A percentile compares a stretch with the other conserved stretches of the same genome.
Evolutionary conservation across 2,113 vertebrate species (phyloP).

Genomic region (Ammospiza nelsoni): DNA sequence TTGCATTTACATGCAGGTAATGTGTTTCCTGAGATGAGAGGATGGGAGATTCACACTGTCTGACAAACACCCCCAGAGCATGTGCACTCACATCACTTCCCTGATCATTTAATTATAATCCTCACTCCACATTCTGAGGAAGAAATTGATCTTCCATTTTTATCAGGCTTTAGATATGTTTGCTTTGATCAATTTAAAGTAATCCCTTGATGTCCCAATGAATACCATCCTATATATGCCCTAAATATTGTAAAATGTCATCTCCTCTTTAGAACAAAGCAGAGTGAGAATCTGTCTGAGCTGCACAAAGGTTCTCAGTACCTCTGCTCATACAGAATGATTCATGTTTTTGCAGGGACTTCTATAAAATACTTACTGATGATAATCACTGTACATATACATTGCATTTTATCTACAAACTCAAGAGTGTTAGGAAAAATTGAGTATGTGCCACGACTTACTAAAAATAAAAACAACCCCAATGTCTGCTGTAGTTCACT

Average conservation of each 20-base stretch:
- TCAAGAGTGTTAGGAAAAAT: neutral
- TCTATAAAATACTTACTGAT: neutral
- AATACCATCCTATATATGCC: neutral
- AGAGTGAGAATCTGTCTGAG: neutral
- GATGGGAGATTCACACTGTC: neutral
- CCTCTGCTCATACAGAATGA: neutral
- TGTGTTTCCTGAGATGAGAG: slow-evolving; percentile 6
- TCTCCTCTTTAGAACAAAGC: neutral
- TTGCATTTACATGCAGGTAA: slow-evolving; percentile 26
- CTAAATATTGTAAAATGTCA: neutral
- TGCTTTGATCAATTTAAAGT: neutral
- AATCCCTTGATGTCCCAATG: neutral
- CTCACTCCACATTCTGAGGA: neutral
- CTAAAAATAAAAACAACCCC: neutral
- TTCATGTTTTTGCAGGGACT: neutral
- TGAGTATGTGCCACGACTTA: neutral
- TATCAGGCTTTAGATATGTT: neutral
- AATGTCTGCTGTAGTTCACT: neutral
- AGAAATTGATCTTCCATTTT: neutral
- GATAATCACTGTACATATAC: neutral
- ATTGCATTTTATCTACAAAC: neutral
- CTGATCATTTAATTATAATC: neutral
- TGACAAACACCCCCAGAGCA: slow-evolving; percentile 22
- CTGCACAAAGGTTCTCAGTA: neutral
- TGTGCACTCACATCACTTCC: neutral